Percentiles rank a stretch among this genome's conserved stretches.
phyloP scores from a whole-genome alignment of 2,113 vertebrate species.

The Arizona elegans region DNA sequence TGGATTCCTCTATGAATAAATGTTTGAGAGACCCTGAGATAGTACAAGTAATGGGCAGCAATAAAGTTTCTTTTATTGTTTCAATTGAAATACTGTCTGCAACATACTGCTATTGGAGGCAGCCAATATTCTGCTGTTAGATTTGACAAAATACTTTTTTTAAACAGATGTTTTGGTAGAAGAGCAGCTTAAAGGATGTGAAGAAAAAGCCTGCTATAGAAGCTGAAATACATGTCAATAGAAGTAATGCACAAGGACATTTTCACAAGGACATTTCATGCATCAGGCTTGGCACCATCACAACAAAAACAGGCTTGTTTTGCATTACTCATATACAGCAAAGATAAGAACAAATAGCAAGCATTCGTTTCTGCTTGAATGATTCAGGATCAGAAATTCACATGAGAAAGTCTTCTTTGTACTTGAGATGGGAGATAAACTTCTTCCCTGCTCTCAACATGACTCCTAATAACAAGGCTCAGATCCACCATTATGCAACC shows the following conservation, averaged over 20 bases:
- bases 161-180: not conserved
- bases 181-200: not conserved
- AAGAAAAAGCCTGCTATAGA: constrained; percentile 21
- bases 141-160: constrained; percentile 14
- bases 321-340: not conserved
- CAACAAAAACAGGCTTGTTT: not conserved
- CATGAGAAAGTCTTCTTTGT: not conserved
- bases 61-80: not conserved
- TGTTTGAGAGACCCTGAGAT: not conserved
- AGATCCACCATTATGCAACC: not conserved
- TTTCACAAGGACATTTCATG: constrained; percentile 14
- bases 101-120: not conserved
- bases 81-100: not conserved
- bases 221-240: not conserved
- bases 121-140: not conserved
- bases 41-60: not conserved
- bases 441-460: not conserved
- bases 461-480: not conserved
- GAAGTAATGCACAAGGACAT: not conserved
- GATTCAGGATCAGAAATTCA: not conserved
- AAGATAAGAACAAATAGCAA: constrained; percentile 19
- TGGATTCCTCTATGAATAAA: not conserved
- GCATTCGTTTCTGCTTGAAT: constrained; percentile 33
- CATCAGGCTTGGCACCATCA: not conserved
- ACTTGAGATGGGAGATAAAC: not conserved